These are phyloP conservation scores for Conomelus anceps DNA, from an alignment of 2,888 invertebrate species.

Conservation along the genomic window DNA sequence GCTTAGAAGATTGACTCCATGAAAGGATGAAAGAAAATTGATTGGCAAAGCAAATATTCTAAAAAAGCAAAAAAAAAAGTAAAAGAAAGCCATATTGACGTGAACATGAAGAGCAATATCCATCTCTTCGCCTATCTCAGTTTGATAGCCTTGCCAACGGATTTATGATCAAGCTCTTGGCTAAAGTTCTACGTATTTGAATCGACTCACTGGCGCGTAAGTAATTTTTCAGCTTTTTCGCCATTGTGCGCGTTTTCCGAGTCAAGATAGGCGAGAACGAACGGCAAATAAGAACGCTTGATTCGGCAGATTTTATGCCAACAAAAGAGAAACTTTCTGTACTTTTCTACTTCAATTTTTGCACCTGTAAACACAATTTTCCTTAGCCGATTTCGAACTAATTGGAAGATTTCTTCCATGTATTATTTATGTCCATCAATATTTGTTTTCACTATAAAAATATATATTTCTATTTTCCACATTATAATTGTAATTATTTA, in stretches of 20 bases:
- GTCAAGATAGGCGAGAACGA: neutral
- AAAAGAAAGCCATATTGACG: neutral
- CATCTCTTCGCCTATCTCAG: neutral
- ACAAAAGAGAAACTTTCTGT: neutral
- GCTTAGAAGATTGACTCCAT: neutral
- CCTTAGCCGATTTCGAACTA: neutral
- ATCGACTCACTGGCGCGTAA: neutral
- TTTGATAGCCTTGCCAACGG: neutral
- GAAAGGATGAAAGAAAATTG: neutral
- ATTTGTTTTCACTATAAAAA: too few species aligned
- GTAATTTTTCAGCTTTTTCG: neutral
- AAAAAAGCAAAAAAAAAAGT: neutral
- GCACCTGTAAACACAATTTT: neutral
- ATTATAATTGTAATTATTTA: too few species aligned
- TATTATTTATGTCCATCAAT: neutral
- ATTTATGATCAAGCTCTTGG: neutral
- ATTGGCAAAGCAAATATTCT: neutral
- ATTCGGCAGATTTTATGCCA: neutral
- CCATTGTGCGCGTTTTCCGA: neutral
- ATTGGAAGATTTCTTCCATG: neutral
- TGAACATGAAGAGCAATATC: neutral
- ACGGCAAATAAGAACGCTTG: neutral
- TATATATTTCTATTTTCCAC: too few species aligned
- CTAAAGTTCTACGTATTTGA: neutral
- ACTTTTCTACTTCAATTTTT: neutral